Evolutionary conservation across 2,797 vertebrate species (phyloP), one percentile per base, ranked within the genome.

Genomic region (Luscinia luscinia): DNA sequence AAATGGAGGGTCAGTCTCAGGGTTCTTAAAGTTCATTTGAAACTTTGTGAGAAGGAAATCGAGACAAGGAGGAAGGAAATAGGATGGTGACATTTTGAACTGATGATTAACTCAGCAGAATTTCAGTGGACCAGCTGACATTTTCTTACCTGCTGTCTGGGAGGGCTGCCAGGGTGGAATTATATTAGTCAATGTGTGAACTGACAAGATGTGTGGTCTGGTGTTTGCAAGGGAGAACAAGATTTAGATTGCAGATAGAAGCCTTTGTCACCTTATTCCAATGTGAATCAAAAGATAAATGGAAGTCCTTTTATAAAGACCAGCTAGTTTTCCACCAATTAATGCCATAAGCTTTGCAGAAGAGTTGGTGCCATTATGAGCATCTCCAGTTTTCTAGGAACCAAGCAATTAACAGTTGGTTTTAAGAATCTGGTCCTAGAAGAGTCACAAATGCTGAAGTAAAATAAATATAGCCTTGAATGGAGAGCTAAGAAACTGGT

Each of bases 41-140:
- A 89, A 94, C 30, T 87, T 95, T 90, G 77, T 55, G 58, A 61
- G 72, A 46, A 85, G 49, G 55, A 85, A 93, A 66, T 72, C 36
- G 24, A 85, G 61, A 69, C n/a, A 92, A 83, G 58, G 19, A 84
- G 54, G 84, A 73, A 83, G 88, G 78, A 85, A 95, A 93, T 73
- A 68, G 45, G 66, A 52, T 76, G 43, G 58, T 93, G 92, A 73
- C 94, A 87, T 95, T 95, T 85, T 92, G 86, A 84, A 92, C 75
- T 58, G 76, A 61, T 87, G 49, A 92, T 84, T 85, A 93, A 84
- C 90, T 96, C 83, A 62, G 79, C 79, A 84, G 87, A 88, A 74
- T 80, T 69, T 68, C 79, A 83, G 63, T 46, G 43, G 72, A 36
- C 72, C 26, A 48, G 84, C 23, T 95, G 90, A 95, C 89, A 92